phyloP scores from a whole-genome alignment of 2,797 vertebrate genomes.

The Sternotherus odoratus region DNA sequence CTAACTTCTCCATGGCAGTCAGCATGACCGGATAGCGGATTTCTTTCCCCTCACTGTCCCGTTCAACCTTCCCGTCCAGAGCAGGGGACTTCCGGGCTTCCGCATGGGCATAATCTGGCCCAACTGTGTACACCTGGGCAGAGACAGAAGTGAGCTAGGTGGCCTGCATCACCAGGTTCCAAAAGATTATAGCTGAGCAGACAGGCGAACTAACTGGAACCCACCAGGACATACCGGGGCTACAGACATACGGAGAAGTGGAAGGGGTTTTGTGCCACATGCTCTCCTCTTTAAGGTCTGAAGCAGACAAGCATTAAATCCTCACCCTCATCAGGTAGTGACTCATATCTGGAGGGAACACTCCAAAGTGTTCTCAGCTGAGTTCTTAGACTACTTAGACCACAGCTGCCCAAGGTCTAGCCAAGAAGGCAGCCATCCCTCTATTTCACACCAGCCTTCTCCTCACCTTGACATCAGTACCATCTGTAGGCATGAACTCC shows the following conservation, averaged over 20 bases:
- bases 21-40: conserved; percentile 99
- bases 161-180: background rate
- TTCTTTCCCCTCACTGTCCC: conserved; percentile 98
- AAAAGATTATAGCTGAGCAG: conserved; percentile 11
- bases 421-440: background rate
- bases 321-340: background rate
- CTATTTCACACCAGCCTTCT: background rate
- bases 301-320: rapidly evolving
- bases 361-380: background rate
- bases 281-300: background rate
- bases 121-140: conserved; percentile 96
- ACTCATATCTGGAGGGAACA: background rate
- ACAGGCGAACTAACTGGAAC: background rate
- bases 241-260: background rate
- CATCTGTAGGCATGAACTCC: conserved; percentile 99
- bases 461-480: conserved; percentile 97
- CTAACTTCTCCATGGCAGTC: conserved; percentile 98
- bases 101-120: conserved; percentile 97
- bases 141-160: background rate
- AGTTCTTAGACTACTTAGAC: background rate
- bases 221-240: background rate
- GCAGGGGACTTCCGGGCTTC: conserved; percentile 98
- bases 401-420: background rate
- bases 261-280: rapidly evolving
- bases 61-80: conserved; percentile 96